A percentile compares a stretch with the other conserved stretches of the same genome.
phyloP scores from a whole-genome alignment of 2,797 vertebrate species.

The Falco peregrinus region DNA sequence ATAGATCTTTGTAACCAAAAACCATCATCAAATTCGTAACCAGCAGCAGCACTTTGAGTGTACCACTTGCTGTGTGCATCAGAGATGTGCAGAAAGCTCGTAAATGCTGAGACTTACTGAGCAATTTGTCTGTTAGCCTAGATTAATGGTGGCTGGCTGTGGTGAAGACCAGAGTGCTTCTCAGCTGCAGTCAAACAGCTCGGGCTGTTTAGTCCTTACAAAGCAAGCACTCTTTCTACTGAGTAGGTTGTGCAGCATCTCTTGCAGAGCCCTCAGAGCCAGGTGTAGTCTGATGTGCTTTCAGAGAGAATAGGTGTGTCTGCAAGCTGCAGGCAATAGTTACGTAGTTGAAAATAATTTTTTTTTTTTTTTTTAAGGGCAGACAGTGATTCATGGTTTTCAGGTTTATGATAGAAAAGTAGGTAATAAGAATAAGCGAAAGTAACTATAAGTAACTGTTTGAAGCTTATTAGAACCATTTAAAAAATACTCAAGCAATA shows the following conservation, averaged over 20 bases:
- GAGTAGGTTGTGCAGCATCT: not conserved
- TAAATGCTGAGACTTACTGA: not conserved
- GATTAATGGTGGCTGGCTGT: not conserved
- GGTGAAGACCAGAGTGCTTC: not conserved
- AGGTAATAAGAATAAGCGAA: not conserved
- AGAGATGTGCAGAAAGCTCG: not conserved
- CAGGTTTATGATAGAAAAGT: not conserved
- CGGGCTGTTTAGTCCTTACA: rapidly evolving
- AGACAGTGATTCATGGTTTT: not conserved
- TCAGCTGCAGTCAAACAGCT: not conserved
- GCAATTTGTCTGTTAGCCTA: not conserved
- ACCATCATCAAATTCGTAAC: too few species aligned
- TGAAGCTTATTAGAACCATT: not conserved
- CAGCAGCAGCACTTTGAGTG: not conserved
- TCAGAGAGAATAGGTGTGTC: not conserved
- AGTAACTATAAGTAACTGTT: not conserved
- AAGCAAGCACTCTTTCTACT: not conserved
- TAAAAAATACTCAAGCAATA: not conserved
- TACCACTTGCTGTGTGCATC: not conserved
- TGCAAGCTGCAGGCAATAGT: not conserved
- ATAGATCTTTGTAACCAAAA: not conserved
- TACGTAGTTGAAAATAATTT: not conserved
- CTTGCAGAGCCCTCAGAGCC: not conserved
- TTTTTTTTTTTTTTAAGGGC: not conserved
- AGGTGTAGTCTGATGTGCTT: not conserved